A percentile compares a stretch with the other conserved stretches of the same genome.
These are phyloP conservation scores for Daktulosphaira vitifoliae DNA, from an alignment of 1,140 invertebrate species.

Conservation along the genomic window DNA sequence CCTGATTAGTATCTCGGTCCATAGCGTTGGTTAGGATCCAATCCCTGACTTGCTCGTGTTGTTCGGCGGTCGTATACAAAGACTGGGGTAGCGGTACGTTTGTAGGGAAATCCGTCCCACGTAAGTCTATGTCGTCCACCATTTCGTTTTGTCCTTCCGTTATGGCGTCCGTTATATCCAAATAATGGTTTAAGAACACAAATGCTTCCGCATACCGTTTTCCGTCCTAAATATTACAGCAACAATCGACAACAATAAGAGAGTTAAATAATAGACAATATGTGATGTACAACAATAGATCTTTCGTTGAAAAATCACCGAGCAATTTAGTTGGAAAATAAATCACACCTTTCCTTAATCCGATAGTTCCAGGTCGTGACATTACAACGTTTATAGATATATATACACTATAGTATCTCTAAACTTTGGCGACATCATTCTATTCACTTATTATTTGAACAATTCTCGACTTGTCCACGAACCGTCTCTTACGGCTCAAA, in stretches of 20 bases:
- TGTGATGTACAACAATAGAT: no score
- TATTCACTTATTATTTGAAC: no score
- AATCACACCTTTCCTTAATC: no score
- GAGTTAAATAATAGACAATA: no score
- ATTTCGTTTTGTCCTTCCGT: constrained; percentile 65
- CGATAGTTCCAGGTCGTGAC: no score
- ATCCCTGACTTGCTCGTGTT: constrained; percentile 81
- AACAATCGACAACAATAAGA: constrained; percentile 2
- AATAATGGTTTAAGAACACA: constrained; percentile 89
- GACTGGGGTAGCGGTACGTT: constrained; percentile 69
- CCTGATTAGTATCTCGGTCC: constrained; percentile 86
- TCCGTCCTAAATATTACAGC: constrained; percentile 45
- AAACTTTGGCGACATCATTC: no score
- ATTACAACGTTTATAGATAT: no score
- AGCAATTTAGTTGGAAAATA: no score
- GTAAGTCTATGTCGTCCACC: constrained; percentile 83
- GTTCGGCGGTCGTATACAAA: constrained; percentile 48
- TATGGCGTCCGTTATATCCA: constrained; percentile 92
- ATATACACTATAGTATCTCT: no score
- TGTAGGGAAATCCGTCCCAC: constrained; percentile 78
- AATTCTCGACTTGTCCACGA: no score
- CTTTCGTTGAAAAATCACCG: no score
- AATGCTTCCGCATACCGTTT: constrained; percentile 85
- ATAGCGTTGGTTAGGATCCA: constrained; percentile 94
- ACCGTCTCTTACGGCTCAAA: no score